Evolutionary conservation across 1,140 invertebrate species (phyloP), one percentile per base, ranked within the genome.

Genomic region (Holcopasites calliopsidis): DNA sequence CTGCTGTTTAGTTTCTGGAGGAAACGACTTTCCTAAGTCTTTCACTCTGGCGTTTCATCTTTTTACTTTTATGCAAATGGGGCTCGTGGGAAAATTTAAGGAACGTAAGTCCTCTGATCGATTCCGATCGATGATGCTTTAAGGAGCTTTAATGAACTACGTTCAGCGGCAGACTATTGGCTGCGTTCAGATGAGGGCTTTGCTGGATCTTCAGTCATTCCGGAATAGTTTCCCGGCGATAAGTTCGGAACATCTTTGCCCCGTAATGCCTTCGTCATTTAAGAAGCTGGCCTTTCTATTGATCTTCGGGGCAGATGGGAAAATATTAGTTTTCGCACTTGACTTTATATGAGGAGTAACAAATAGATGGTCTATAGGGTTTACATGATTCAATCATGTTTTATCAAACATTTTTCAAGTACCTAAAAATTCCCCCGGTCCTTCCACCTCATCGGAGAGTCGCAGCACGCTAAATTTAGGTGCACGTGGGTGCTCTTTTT

Each of bases 61-160:
- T n/a, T 16, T 38, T 52, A 66, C 31, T 38, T 66, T 50, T 18
- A 50, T 65, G 44, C 18, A 65, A 65, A 65, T 65, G 28, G 21
- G 1, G 0, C 21, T 7, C 31, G 31, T 0, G 6, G 47, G 52
- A 52, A 35, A 66, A 66, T 52, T 66, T 52, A 50, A 66, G 21
- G 28, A 28, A 28, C 62, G 16, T 10, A 7, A 50, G 44, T 52
- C 33, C n/a, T 16, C 35, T 66, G 52, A 66, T 66, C 62, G 62
- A 66, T 66, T 66, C 47, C 16, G 8, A 66, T 66, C 52, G 62
- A 52, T 28, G 47, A 66, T 31, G 31, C 31, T 66, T 64, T 66
- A 66, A 50, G 31, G 33, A 66, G 62, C 28, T 66, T 66, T 66
- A 66, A 66, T 35, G 62, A 66, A 66, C 47, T 66, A 23, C 7